Base-by-base conservation (phyloP, 1,140 invertebrate genomes). In the Drosophila hydei region DNA sequence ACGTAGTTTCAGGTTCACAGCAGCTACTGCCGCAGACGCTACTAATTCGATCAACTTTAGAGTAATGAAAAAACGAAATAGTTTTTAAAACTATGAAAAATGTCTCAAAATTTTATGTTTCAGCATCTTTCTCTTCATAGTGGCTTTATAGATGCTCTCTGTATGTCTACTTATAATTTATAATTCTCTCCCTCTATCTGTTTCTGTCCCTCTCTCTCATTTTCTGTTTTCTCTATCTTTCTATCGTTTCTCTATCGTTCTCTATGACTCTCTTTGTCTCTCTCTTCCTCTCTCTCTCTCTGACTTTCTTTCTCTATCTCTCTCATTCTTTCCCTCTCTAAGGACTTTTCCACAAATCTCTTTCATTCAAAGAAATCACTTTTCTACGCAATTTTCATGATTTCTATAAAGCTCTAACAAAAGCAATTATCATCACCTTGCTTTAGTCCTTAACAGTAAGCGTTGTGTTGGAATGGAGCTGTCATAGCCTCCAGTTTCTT, bases 1-100 rank as follows among this genome's bases (percentile, higher is more conserved):
- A 60, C 43, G 63, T 63, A 74, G 77, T 70, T 78, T 81, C 81
- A 68, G 75, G 68, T 64, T 80, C 81, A 77, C 62, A 80, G 63
- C 58, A 63, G 58, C 27, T 9, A 27, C 19, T 47, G 40, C 9
- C 11, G 30, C 9, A 36, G 43, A 42, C 50, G 36, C 30, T n/a
- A 54, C 30, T 19, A 18, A 21, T 19, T 21, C 16, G 33, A 36
- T 38, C 14, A 54, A 4, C 51, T 36, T 30, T 16, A 42, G 38
- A 1, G 14, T 11, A 33, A 11, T 12, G 30, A 6, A 33, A 33
- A 11, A 11, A 33, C 12, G 11, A 3, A 33, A 33, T 33, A 11
- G 30, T 33, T 33, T 11, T 33, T 0, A 11, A 33, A 3, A 33
- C 9, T 33, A 11, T 3, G 0, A 2, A 2, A 11, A 33, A 33